These are phyloP conservation scores for Notothenia rossii DNA, from an alignment of 2,113 vertebrate species.

Conservation along the genomic window DNA sequence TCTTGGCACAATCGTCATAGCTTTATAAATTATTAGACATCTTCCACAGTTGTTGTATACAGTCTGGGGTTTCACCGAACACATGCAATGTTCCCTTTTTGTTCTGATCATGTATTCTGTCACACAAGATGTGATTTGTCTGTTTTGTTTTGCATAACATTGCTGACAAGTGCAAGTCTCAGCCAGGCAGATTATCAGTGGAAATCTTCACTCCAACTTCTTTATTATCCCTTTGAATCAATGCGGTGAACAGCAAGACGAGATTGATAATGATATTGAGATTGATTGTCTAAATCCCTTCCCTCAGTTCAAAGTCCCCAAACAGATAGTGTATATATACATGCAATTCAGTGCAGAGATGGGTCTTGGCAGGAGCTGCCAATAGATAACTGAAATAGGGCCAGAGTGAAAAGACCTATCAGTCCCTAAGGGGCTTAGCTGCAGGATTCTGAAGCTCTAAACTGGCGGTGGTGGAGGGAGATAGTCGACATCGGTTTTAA, in stretches of 20 bases:
- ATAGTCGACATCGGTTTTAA: slow-evolving; percentile 84
- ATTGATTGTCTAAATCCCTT: slow-evolving; percentile 91
- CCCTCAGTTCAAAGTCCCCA: slow-evolving; percentile 87
- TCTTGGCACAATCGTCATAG: slow-evolving; percentile 14
- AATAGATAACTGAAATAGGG: slow-evolving; percentile 87
- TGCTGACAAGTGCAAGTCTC: slow-evolving; percentile 83
- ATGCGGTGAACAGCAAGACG: slow-evolving; percentile 83
- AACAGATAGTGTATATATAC: slow-evolving; percentile 84
- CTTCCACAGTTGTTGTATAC: not conserved
- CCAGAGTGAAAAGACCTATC: slow-evolving; percentile 86
- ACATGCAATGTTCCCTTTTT: slow-evolving; percentile 2
- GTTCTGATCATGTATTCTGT: slow-evolving; percentile 20
- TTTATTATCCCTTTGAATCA: slow-evolving; percentile 87
- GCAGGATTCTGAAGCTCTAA: slow-evolving; percentile 82
- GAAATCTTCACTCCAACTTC: slow-evolving; percentile 89
- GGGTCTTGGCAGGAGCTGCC: slow-evolving; percentile 82
- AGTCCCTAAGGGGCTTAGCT: slow-evolving; percentile 83
- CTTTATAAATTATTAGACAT: slow-evolving; percentile 7
- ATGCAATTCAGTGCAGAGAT: slow-evolving; percentile 84
- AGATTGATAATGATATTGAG: slow-evolving; percentile 92
- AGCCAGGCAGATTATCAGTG: slow-evolving; percentile 89
- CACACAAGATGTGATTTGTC: slow-evolving; percentile 47
- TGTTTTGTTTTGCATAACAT: slow-evolving; percentile 65
- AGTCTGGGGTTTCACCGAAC: not conserved
- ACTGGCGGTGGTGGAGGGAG: slow-evolving; percentile 78